These are phyloP conservation scores for Larimichthys crocea DNA, from an alignment of 2,113 vertebrate species.

Conservation along the genomic window DNA sequence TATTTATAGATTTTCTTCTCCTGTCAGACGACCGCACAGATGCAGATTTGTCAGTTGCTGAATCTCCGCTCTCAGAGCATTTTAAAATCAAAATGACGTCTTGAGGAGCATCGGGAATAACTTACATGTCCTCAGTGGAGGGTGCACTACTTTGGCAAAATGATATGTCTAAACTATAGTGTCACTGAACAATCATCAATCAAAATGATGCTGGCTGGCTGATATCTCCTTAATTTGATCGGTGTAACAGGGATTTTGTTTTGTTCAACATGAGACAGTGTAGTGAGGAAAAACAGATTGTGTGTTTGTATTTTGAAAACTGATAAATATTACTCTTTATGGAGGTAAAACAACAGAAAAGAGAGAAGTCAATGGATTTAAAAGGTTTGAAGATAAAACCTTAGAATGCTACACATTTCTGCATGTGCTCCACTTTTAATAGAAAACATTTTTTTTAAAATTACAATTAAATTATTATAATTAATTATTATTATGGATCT, in stretches of 20 bases:
- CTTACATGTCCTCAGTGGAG: background rate
- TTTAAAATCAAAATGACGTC: background rate
- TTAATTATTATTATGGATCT: too few relatives aligned
- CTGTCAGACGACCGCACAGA: background rate
- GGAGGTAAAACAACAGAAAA: background rate
- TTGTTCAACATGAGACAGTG: background rate
- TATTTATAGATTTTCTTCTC: slow-evolving; percentile 20
- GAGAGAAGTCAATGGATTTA: too few relatives aligned
- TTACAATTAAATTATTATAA: too few relatives aligned
- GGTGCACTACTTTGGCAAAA: background rate
- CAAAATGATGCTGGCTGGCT: background rate
- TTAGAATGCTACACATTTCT: too few relatives aligned
- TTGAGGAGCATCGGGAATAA: background rate
- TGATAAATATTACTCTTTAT: background rate
- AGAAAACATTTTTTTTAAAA: background rate
- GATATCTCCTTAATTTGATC: background rate
- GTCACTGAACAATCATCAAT: background rate
- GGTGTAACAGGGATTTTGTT: background rate
- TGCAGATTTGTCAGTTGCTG: background rate
- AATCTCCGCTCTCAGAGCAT: background rate
- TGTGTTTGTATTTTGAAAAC: background rate
- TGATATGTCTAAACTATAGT: background rate
- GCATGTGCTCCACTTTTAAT: background rate
- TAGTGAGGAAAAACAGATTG: background rate
- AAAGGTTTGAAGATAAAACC: background rate